Percentiles rank a stretch among this genome's conserved stretches.
Conservation (phyloP, 2,888 invertebrate species). For the Lasioglossum morio region DNA sequence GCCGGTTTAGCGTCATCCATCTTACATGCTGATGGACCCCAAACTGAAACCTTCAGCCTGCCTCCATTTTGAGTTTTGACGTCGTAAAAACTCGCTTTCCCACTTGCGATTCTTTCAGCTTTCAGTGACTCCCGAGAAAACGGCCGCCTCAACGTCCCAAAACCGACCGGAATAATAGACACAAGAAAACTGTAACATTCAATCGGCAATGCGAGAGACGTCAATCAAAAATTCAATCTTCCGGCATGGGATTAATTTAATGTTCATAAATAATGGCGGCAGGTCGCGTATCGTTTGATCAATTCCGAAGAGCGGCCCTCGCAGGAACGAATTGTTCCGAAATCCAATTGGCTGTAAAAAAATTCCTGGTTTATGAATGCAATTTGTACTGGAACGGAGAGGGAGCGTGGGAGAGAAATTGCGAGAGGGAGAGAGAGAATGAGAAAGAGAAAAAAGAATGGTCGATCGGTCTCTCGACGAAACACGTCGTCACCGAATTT, state of each 20-base stretch:
- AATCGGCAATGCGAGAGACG: background rate
- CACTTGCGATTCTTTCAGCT: background rate
- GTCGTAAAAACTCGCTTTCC: slow-evolving; percentile 18
- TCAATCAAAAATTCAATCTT: slow-evolving; percentile 5
- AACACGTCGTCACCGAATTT: slow-evolving; percentile 31
- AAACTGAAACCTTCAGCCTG: background rate
- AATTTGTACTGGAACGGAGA: background rate
- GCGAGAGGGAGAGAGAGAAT: background rate
- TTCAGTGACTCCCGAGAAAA: background rate
- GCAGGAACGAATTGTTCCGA: background rate
- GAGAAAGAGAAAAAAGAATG: background rate
- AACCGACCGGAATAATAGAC: background rate
- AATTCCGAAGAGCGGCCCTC: background rate
- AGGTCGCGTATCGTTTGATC: background rate
- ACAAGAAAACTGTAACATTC: background rate
- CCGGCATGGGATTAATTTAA: background rate
- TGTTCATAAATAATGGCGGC: background rate
- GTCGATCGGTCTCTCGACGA: slow-evolving; percentile 2
- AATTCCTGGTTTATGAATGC: slow-evolving; percentile 5
- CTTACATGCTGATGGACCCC: slow-evolving; percentile 54
- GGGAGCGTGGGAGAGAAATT: background rate
- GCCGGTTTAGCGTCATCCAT: slow-evolving; percentile 51
- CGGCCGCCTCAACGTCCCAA: background rate
- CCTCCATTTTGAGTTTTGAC: slow-evolving; percentile 30
- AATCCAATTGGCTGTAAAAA: slow-evolving; percentile 10